Base-by-base conservation (phyloP, 1,140 invertebrate genomes). In the Halyomorpha halys region DNA sequence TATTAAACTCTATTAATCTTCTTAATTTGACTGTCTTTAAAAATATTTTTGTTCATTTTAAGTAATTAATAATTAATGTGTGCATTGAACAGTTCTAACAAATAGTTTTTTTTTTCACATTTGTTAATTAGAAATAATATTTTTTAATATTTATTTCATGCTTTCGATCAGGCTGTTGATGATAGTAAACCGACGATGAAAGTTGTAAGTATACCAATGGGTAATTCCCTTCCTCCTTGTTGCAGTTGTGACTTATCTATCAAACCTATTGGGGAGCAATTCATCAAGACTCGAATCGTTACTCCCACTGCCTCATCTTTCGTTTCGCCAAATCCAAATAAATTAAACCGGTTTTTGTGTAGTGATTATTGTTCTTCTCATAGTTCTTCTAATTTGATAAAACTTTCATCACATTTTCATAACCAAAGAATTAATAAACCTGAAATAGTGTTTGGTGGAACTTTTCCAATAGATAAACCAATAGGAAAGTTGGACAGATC, bases 381-480 rank as follows among this genome's bases (percentile, higher is more conserved):
- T 23, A 56, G 18, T 25, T 56, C n/a, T n/a, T n/a, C 53, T 21
- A 19, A 56, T 21, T 15, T 56, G 4, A 23, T 56, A 6, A 56
- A 56, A 25, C 53, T 56, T 25, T 23, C 53, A 23, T 5, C 19
- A 25, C 6, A 56, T 56, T 56, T 56, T 8, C 23, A 23, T 56
- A 56, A 56, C 3, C 21, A 56, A 19, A 19, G n/a, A 49, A 21
- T 21, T 19, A 56, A 18, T 15, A 83, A 71, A 83, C 85, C 65
- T 16, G 68, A 69, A 23, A 74, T 88, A 0, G 79, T 90, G 45
- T 90, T 89, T 71, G 86, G 87, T 61, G 87, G 88, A 39, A 91
- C 88, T 8, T 91, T 82, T 77, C 86, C 86, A 2, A 89, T 90
- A 54, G 87, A 89, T 72, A 76, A 79, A 68, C 86, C 86, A 27